Percentiles rank a stretch among this genome's conserved stretches.
Evolutionary conservation across 2,888 invertebrate genomes (phyloP).

Genomic region (Drosophila prostipennis): DNA sequence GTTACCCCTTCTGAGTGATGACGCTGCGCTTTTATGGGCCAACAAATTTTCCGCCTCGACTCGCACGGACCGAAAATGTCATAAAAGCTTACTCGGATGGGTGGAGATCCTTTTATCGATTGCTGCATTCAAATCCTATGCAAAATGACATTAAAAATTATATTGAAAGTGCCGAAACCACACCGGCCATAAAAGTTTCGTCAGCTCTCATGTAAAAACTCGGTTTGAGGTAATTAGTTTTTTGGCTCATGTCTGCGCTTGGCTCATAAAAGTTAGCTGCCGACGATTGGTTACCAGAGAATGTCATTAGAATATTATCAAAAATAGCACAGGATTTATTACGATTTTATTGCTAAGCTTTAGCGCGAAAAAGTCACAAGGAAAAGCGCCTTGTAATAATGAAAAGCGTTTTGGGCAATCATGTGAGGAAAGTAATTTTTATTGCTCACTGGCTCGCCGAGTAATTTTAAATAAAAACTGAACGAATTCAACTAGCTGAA

Average conservation of each 20-base stretch:
- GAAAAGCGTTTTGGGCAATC: background rate
- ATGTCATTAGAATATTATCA: background rate
- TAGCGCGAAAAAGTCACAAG: slow-evolving; percentile 5
- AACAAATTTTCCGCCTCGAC: slow-evolving; percentile 64
- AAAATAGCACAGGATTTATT: background rate
- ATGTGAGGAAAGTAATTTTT: background rate
- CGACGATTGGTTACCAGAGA: slow-evolving; percentile 8
- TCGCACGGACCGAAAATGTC: slow-evolving; percentile 24
- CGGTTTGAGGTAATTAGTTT: slow-evolving; percentile 62
- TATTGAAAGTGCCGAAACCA: slow-evolving; percentile 52
- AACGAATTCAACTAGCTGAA: no score
- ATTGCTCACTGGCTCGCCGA: background rate
- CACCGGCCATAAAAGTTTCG: slow-evolving; percentile 20
- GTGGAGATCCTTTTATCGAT: slow-evolving; percentile 59
- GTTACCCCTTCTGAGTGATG: slow-evolving; percentile 18
- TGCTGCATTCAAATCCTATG: slow-evolving; percentile 69
- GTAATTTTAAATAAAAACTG: no score
- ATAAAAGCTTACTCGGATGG: slow-evolving; percentile 22
- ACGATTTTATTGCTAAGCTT: slow-evolving; percentile 65
- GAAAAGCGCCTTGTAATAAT: background rate
- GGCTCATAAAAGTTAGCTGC: slow-evolving; percentile 47
- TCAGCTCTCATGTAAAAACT: background rate
- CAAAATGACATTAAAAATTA: slow-evolving; percentile 70
- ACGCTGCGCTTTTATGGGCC: slow-evolving; percentile 64
- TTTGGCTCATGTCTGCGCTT: slow-evolving; percentile 62